Conservation (phyloP, 37 sponge, comb jelly and placozoan genomes). For the Beroe forskalii region DNA sequence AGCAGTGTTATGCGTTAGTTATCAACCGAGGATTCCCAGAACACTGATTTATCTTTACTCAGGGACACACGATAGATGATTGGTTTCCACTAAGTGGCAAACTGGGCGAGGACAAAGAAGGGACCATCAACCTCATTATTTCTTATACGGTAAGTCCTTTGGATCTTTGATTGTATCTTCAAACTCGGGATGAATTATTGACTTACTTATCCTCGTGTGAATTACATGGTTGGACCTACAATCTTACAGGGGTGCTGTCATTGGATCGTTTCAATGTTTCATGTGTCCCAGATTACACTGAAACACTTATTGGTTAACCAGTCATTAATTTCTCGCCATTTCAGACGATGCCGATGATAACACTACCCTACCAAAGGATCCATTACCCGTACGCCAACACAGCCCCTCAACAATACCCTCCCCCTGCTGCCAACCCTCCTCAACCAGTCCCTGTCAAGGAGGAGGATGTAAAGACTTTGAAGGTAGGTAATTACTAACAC, state of each 20-base stretch:
- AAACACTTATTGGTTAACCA: no score
- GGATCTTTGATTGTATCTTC: no score
- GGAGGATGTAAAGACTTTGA: background rate
- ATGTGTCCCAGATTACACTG: no score
- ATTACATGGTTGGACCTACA: no score
- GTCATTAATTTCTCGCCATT: no score
- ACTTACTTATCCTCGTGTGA: no score
- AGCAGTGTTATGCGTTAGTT: no score
- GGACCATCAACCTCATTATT: constrained; percentile 71
- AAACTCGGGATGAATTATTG: no score
- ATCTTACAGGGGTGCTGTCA: no score
- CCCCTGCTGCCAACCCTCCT: background rate
- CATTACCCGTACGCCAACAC: constrained; percentile 27
- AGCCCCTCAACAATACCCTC: background rate
- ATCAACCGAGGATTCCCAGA: no score
- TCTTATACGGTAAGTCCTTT: constrained; percentile 55
- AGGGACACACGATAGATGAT: constrained; percentile 90
- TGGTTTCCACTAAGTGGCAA: constrained; percentile 91
- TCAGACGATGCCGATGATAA: constrained; percentile 65
- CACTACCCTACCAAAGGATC: constrained; percentile 60
- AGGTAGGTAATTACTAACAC: background rate
- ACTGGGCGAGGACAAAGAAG: constrained; percentile 93
- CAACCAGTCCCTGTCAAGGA: background rate
- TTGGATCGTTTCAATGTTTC: no score
- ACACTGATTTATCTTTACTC: no score